Conservation (phyloP, 1,140 invertebrate genomes). For the Halesus radiatus region DNA sequence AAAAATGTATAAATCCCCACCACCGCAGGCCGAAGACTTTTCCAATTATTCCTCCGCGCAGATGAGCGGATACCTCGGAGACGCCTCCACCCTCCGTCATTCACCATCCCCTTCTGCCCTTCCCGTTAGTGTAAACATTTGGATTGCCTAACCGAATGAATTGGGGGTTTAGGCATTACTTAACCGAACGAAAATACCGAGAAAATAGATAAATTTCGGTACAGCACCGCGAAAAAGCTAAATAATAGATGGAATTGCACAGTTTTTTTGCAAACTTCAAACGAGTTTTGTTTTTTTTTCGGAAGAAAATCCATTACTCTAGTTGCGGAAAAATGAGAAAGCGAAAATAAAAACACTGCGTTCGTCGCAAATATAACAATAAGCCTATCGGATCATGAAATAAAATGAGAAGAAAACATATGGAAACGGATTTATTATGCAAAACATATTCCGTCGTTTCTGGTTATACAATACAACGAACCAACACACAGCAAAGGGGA, state of each 20-base stretch:
- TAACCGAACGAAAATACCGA: background rate
- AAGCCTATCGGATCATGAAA: background rate
- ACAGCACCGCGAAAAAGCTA: too few relatives aligned
- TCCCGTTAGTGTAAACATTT: constrained; percentile 18
- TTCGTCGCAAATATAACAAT: background rate
- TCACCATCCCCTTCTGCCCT: background rate
- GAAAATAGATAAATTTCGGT: background rate
- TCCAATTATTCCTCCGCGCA: constrained; percentile 24
- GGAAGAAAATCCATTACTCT: background rate
- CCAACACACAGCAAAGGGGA: background rate
- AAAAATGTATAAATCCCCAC: constrained; percentile 35
- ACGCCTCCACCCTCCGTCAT: background rate
- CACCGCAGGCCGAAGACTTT: constrained; percentile 6
- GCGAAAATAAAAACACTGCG: background rate
- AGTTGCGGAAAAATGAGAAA: background rate
- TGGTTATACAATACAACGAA: background rate
- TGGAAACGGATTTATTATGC: constrained; percentile 1
- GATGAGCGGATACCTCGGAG: background rate
- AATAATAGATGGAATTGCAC: background rate
- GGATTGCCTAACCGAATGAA: constrained; percentile 8
- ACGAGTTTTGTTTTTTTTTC: too few relatives aligned
- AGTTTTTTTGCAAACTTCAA: background rate
- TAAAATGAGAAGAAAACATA: background rate
- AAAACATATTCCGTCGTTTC: background rate
- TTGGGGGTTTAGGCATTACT: background rate